A percentile compares a stretch with the other conserved stretches of the same genome.
phyloP scores from a whole-genome alignment of 1,140 invertebrate species.

The Magallana gigas region DNA sequence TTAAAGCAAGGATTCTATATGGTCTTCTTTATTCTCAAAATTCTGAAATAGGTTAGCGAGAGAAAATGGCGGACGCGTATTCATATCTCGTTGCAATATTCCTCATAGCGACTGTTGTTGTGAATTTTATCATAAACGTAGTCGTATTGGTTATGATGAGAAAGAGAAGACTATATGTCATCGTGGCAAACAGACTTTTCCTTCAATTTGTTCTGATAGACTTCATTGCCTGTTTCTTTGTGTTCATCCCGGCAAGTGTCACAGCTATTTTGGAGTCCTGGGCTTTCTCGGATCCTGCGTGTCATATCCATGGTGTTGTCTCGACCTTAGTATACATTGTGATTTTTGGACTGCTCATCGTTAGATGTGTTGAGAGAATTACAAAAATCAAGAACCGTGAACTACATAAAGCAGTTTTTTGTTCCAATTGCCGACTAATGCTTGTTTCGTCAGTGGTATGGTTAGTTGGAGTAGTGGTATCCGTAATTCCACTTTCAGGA shows the following conservation, averaged over 20 bases:
- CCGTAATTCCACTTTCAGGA: constrained; percentile 32
- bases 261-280: constrained; percentile 43
- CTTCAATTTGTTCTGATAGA: constrained; percentile 42
- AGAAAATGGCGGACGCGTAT: constrained; percentile 13
- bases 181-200: constrained; percentile 33
- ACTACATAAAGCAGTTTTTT: constrained; percentile 36
- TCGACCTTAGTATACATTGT: constrained; percentile 36
- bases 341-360: constrained; percentile 19
- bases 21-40: too few species aligned
- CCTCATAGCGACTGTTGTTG: background rate
- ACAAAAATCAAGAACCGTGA: constrained; percentile 29
- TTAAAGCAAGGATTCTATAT: too few species aligned
- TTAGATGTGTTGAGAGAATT: constrained; percentile 36
- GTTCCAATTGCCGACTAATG: constrained; percentile 6
- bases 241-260: constrained; percentile 43
- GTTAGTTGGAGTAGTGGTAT: constrained; percentile 26
- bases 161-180: background rate
- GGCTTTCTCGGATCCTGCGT: constrained; percentile 30
- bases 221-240: constrained; percentile 30
- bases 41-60: background rate
- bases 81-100: constrained; percentile 33
- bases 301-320: constrained; percentile 37
- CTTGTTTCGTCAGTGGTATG: constrained; percentile 19
- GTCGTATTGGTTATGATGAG: background rate
- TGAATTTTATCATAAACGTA: constrained; percentile 32